A percentile compares a stretch with the other conserved stretches of the same genome.
Evolutionary conservation across 2,113 vertebrate genomes (phyloP).

Genomic region (Epinephelus lanceolatus): DNA sequence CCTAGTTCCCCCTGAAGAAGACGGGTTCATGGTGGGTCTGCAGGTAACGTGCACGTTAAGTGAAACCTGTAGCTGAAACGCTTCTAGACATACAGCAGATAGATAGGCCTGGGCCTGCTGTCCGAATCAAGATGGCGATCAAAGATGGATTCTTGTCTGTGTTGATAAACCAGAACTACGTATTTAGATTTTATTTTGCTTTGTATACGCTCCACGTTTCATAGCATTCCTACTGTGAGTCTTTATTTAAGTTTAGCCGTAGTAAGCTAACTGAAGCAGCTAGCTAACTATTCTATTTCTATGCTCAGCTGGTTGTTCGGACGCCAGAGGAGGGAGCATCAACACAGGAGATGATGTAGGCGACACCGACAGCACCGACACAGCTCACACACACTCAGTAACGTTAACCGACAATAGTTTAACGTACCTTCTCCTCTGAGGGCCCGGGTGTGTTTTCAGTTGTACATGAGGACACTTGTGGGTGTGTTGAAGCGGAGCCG

Average conservation of each 20-base stretch:
- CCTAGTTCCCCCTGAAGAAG: no score
- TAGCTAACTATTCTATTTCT: constrained; percentile 73
- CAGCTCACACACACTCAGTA: no score
- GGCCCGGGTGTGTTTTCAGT: neutral
- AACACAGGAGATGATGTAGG: neutral
- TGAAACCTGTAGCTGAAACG: constrained; percentile 22
- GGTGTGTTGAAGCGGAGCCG: neutral
- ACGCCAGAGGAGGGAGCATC: neutral
- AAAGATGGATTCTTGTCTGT: neutral
- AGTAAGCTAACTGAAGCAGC: neutral
- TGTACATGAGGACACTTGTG: neutral
- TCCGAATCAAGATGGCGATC: constrained; percentile 47
- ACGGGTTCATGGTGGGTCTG: no score
- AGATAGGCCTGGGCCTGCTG: constrained; percentile 40
- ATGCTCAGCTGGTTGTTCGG: constrained; percentile 57
- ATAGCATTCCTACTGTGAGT: rapidly evolving
- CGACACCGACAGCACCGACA: neutral
- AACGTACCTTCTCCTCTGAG: constrained; percentile 47
- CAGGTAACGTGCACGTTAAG: neutral
- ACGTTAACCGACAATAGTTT: neutral
- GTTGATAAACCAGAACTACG: neutral
- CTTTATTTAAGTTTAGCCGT: neutral
- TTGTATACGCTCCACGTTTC: rapidly evolving
- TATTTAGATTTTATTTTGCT: rapidly evolving
- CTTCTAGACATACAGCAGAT: constrained; percentile 67